Evolutionary conservation across 2,797 vertebrate species (phyloP).

Genomic region (Chiloscyllium punctatum): DNA sequence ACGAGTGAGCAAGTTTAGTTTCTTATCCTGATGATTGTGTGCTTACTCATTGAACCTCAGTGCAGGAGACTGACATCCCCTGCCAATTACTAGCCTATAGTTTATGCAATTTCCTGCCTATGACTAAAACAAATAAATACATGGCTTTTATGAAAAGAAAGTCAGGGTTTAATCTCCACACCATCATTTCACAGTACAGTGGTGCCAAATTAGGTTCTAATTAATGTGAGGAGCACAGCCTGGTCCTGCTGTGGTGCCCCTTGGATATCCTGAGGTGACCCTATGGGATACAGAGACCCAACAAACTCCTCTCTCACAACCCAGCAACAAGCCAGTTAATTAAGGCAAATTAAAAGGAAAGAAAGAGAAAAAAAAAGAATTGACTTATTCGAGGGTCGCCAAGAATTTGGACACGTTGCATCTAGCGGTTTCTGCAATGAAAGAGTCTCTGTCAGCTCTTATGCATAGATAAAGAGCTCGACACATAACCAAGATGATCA

Average conservation of each 20-base stretch:
- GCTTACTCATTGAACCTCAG: background rate
- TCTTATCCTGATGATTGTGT: background rate
- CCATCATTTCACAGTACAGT: slow-evolving; percentile 35
- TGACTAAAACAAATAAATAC: slow-evolving; percentile 35
- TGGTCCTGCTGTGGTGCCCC: background rate
- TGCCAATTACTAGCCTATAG: slow-evolving; percentile 31
- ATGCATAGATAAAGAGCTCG: background rate
- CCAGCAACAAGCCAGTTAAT: slow-evolving; percentile 14
- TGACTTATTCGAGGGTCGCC: slow-evolving; percentile 8
- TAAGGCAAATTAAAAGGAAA: background rate
- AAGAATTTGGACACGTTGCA: background rate
- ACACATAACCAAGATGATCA: slow-evolving; percentile 28
- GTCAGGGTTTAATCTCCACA: slow-evolving; percentile 17
- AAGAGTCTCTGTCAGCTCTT: slow-evolving; percentile 8
- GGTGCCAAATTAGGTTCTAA: slow-evolving; percentile 30
- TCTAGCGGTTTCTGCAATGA: slow-evolving; percentile 12
- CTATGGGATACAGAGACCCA: slow-evolving; percentile 12
- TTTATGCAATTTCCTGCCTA: slow-evolving; percentile 36
- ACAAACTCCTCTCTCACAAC: background rate
- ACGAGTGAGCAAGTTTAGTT: slow-evolving; percentile 15
- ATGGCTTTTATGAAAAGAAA: background rate
- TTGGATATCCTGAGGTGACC: slow-evolving; percentile 26
- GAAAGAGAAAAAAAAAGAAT: background rate
- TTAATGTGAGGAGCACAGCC: background rate
- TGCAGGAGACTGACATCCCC: background rate